phyloP scores from a whole-genome alignment of 2,888 invertebrate genomes.

The Drosophila parthenogenetica region DNA sequence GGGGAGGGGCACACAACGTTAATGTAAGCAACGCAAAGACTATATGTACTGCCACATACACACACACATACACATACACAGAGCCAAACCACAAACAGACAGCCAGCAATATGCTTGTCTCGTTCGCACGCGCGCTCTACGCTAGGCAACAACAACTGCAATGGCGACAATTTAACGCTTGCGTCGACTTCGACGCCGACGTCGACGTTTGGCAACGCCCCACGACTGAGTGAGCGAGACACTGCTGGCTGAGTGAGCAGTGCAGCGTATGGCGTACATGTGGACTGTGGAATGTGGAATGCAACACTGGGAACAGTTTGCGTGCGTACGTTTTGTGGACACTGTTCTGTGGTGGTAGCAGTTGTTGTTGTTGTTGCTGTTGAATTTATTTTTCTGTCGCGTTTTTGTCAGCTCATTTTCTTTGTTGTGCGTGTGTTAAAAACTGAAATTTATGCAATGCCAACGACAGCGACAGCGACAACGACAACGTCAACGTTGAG shows the following conservation, averaged over 20 bases:
- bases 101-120: slow-evolving; percentile 35
- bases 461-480: slow-evolving; percentile 30
- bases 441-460: slow-evolving; percentile 73
- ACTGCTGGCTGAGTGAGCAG: slow-evolving; percentile 2
- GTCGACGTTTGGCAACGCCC: slow-evolving; percentile 47
- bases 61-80: not conserved
- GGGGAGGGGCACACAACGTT: slow-evolving; percentile 34
- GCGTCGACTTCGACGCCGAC: slow-evolving; percentile 47
- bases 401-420: slow-evolving; percentile 43
- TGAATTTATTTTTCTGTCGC: slow-evolving; percentile 31
- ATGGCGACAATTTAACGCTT: slow-evolving; percentile 74
- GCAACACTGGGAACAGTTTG: slow-evolving; percentile 63
- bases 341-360: not conserved
- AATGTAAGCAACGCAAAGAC: slow-evolving; percentile 67
- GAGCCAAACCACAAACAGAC: not conserved
- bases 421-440: slow-evolving; percentile 67
- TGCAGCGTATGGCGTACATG: slow-evolving; percentile 7
- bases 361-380: slow-evolving; percentile 9
- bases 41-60: slow-evolving; percentile 4
- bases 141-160: slow-evolving; percentile 61
- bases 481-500: slow-evolving; percentile 5
- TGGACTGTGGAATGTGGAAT: slow-evolving; percentile 56
- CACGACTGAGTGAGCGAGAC: slow-evolving; percentile 44
- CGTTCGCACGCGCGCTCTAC: slow-evolving; percentile 53
- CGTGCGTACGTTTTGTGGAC: not conserved